Percentiles rank a stretch among this genome's conserved stretches.
Evolutionary conservation across 2,888 invertebrate genomes (phyloP).

Genomic region (Mayetiola destructor): DNA sequence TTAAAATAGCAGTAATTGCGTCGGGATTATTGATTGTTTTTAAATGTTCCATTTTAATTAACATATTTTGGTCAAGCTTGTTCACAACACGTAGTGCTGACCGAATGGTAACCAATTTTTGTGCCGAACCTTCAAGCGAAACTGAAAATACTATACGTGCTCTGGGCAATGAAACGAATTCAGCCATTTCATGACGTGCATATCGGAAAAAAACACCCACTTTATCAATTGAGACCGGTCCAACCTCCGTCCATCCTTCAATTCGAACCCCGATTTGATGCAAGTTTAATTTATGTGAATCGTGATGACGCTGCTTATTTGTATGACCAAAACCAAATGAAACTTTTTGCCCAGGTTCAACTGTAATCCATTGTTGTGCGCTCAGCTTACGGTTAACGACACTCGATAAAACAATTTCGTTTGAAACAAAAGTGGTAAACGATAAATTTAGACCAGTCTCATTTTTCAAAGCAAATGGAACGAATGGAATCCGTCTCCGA

Average conservation of each 20-base stretch:
- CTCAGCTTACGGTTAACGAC: neutral
- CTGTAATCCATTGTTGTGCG: slow-evolving; percentile 49
- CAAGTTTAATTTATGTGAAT: slow-evolving; percentile 60
- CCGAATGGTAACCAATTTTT: slow-evolving; percentile 82
- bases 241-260: slow-evolving; percentile 75
- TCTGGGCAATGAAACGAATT: slow-evolving; percentile 28
- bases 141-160: slow-evolving; percentile 85
- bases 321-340: slow-evolving; percentile 76
- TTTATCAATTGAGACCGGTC: slow-evolving; percentile 87
- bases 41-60: slow-evolving; percentile 48
- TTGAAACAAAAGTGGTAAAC: slow-evolving; percentile 63
- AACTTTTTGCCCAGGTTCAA: slow-evolving; percentile 58
- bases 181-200: slow-evolving; percentile 34
- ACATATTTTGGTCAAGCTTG: slow-evolving; percentile 53
- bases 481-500: slow-evolving; percentile 72
- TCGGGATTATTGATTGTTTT: slow-evolving; percentile 24
- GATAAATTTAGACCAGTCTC: slow-evolving; percentile 74
- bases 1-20: slow-evolving; percentile 33
- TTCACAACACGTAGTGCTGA: slow-evolving; percentile 77
- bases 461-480: slow-evolving; percentile 87
- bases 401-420: slow-evolving; percentile 20
- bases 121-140: slow-evolving; percentile 80
- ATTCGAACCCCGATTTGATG: slow-evolving; percentile 82
- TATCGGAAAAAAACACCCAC: slow-evolving; percentile 88
- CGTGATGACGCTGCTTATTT: slow-evolving; percentile 53